Evolutionary conservation across 2,113 vertebrate genomes (phyloP).

Genomic region (Podiceps cristatus): DNA sequence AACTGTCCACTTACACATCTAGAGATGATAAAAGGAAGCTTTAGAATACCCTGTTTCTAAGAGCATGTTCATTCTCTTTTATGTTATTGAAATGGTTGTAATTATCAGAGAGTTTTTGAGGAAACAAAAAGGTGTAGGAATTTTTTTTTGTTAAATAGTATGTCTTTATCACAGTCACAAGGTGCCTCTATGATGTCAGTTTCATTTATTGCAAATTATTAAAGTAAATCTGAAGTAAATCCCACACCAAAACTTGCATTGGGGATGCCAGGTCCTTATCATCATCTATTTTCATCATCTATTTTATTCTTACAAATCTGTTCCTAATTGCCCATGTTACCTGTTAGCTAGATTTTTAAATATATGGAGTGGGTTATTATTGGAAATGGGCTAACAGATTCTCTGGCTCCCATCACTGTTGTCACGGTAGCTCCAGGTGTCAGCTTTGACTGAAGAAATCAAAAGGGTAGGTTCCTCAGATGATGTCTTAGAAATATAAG

Average conservation of each 20-base stretch:
- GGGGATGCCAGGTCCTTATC: neutral
- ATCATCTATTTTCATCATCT: fast-evolving
- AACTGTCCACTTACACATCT: neutral
- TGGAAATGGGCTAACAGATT: neutral
- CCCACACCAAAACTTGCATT: fast-evolving
- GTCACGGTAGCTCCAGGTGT: neutral
- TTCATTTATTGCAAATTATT: neutral
- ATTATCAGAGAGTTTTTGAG: neutral
- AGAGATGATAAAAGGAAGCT: neutral
- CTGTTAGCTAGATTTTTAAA: neutral
- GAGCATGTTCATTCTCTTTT: neutral
- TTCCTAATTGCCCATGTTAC: neutral
- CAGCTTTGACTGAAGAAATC: neutral
- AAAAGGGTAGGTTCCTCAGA: neutral
- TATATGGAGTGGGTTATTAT: neutral
- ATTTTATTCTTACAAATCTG: neutral
- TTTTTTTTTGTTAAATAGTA: neutral
- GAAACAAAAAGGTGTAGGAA: neutral
- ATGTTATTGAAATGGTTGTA: neutral
- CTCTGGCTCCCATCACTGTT: neutral
- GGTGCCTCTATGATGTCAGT: neutral
- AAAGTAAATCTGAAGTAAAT: neutral
- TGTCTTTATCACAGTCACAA: neutral
- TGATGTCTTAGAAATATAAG: neutral
- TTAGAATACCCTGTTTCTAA: neutral